Conservation (phyloP, 92 coral and sea anemone genomes). For the Epizoanthus fatuus region DNA sequence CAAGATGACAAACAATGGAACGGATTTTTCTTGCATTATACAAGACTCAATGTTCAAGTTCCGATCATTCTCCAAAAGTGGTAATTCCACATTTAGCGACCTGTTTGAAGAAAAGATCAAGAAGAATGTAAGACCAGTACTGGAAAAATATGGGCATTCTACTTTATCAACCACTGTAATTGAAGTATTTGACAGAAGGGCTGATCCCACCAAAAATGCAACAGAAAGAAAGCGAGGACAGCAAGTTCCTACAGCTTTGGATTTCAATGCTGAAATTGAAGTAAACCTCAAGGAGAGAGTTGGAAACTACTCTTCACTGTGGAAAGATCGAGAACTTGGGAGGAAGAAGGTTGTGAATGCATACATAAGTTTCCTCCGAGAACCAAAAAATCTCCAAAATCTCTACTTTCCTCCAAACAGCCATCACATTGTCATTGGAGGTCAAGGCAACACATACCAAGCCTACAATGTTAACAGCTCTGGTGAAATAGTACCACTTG, state of each 20-base stretch:
- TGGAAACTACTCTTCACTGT: conserved; percentile 41
- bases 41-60: conserved; percentile 38
- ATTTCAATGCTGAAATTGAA: conserved; percentile 29
- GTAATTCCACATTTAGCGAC: conserved; percentile 34
- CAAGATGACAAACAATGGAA: conserved; percentile 15
- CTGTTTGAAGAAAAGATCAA: conserved; percentile 45
- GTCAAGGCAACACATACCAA: conserved; percentile 20
- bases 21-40: conserved; percentile 33
- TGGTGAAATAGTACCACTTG: conserved; percentile 37
- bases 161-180: conserved; percentile 15
- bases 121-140: conserved; percentile 18
- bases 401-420: conserved; percentile 38
- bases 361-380: conserved; percentile 17
- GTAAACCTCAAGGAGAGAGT: conserved; percentile 31
- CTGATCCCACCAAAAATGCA: conserved; percentile 37
- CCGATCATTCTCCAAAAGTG: conserved; percentile 36
- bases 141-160: conserved; percentile 12
- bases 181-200: conserved; percentile 49
- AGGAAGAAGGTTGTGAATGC: conserved; percentile 38
- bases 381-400: not conserved
- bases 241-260: conserved; percentile 40
- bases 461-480: conserved; percentile 28
- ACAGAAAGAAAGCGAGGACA: conserved; percentile 33
- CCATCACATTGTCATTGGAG: conserved; percentile 40
- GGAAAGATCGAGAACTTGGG: conserved; percentile 51